Evolutionary conservation across 2,888 invertebrate species (phyloP), one percentile per base, ranked within the genome.

Genomic region (Meandrusa payeni): DNA sequence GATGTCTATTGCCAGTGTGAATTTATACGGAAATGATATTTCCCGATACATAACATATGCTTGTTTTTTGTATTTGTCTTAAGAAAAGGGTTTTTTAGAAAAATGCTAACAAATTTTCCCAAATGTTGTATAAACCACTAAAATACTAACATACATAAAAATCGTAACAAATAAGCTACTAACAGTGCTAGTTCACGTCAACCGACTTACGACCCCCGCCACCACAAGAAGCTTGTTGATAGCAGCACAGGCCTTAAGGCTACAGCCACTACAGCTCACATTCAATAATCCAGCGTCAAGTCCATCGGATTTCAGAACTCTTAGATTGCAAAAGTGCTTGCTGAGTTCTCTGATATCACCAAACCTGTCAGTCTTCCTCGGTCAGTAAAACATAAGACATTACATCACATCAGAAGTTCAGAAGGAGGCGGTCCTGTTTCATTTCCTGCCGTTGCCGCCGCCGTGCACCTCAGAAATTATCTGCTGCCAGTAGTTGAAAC

Each of bases 381-480:
- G 5, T 15, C 6, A 5, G 1, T 19, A 0, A 43, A 34, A 11
- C 57, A 55, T 12, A 50, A 40, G n/a, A 55, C 52, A 2, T 31
- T 41, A 6, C 52, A 23, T 50, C 31, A 6, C 52, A 23, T 50
- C 31, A 55, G 55, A n/a, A 34, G 37, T 2, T 55, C 55, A 40
- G 49, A 17, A 43, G 46, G 51, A 48, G 17, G 51, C 34, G 17
- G 48, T 41, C 24, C 46, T 20, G 12, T 38, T 11, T 32, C 33
- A 15, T 4, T 15, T 15, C 15, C 15, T 28, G 32, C 4, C 9
- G 13, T 29, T 53, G 62, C 2, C 49, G 58, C 3, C 51, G 59
- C 2, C 47, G 61, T 0, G 51, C 52, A 1, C 55, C 57, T 0
- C 52, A 60, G 23, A 42, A 46, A 12, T 36, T 57, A 1, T 31